A percentile compares a stretch with the other conserved stretches of the same genome.
Evolutionary conservation across 2,888 invertebrate genomes (phyloP).

Genomic region (Ptilodon capucinus): DNA sequence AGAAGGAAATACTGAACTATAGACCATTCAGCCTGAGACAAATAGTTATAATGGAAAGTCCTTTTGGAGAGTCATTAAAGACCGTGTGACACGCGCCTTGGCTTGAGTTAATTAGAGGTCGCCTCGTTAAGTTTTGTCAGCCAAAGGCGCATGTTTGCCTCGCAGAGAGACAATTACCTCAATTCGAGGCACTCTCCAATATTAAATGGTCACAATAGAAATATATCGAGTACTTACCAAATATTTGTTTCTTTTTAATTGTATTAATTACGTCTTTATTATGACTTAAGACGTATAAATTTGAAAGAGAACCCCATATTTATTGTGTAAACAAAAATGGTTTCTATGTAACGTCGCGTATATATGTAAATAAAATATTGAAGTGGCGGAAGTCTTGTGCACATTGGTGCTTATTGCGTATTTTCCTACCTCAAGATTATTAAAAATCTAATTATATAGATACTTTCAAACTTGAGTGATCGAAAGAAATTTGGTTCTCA

Average conservation of each 20-base stretch:
- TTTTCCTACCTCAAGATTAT: background rate
- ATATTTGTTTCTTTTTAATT: background rate
- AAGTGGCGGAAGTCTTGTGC: background rate
- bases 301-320: background rate
- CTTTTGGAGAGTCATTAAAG: too few relatives aligned
- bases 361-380: slow-evolving; percentile 1
- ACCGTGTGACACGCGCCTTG: too few relatives aligned
- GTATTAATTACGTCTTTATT: too few relatives aligned
- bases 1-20: background rate
- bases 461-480: too few relatives aligned
- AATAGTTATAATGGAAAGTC: background rate
- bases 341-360: background rate
- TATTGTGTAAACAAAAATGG: background rate
- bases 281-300: too few relatives aligned
- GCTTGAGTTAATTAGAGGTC: too few relatives aligned
- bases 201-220: background rate
- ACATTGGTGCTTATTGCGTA: background rate
- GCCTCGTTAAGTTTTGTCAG: too few relatives aligned
- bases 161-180: background rate
- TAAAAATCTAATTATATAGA: too few relatives aligned
- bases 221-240: too few relatives aligned
- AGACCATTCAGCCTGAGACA: background rate
- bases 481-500: too few relatives aligned
- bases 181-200: background rate
- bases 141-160: background rate